Percentiles rank a stretch among this genome's conserved stretches.
Evolutionary conservation across 2,113 vertebrate genomes (phyloP).

Genomic region (Sprattus sprattus): DNA sequence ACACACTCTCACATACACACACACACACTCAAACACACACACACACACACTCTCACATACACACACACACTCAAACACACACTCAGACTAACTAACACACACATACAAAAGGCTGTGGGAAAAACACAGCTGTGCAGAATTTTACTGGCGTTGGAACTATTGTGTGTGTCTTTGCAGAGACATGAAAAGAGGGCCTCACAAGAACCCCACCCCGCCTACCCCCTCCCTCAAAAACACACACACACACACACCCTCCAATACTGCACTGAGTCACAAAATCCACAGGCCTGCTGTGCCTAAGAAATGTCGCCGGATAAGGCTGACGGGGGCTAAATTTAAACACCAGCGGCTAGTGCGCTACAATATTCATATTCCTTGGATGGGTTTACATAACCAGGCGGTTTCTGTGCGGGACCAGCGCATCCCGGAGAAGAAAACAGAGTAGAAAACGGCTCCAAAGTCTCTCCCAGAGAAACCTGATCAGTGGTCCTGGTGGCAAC

Average conservation of each 20-base stretch:
- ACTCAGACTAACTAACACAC: neutral
- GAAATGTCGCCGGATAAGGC: neutral
- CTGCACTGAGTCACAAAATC: constrained; percentile 6
- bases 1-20: neutral
- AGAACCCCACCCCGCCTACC: neutral
- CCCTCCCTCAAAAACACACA: neutral
- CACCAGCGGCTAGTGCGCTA: neutral
- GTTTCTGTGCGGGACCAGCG: neutral
- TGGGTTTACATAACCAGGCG: neutral
- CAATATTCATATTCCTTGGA: neutral
- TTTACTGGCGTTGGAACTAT: neutral
- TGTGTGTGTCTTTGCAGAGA: neutral
- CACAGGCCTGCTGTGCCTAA: neutral
- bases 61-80: neutral
- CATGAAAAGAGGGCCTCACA: constrained; percentile 2
- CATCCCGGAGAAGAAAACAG: neutral
- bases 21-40: constrained; percentile 10
- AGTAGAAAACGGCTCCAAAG: neutral
- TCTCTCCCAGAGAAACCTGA: neutral
- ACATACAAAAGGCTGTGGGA: neutral
- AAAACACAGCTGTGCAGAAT: constrained; percentile 3
- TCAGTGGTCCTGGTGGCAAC: neutral
- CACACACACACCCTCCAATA: neutral
- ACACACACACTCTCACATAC: too few relatives aligned
- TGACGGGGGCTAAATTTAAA: neutral